Evolutionary conservation across 2,888 invertebrate genomes (phyloP).

Genomic region (Drosophila prolongata): DNA sequence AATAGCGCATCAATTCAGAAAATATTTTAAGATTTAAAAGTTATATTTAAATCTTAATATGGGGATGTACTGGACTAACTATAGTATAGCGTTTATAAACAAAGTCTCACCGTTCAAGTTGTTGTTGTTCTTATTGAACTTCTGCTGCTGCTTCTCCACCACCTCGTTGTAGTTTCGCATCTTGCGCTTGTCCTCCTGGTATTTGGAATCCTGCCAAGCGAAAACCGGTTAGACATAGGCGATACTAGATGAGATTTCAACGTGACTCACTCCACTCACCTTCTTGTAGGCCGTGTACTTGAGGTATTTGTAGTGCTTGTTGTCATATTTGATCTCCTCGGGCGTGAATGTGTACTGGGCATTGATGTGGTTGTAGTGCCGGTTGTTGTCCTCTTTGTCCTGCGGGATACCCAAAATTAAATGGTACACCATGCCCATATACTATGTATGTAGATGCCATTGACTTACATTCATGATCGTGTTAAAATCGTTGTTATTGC

Average conservation of each 20-base stretch:
- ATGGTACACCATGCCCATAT: neutral
- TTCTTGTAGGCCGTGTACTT: slow-evolving; percentile 90
- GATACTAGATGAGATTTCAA: neutral
- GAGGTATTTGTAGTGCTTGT: slow-evolving; percentile 91
- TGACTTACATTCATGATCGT: slow-evolving; percentile 83
- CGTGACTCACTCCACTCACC: slow-evolving; percentile 80
- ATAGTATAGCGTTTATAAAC: neutral
- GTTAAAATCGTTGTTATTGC: slow-evolving; percentile 82
- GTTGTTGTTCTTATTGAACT: slow-evolving; percentile 77
- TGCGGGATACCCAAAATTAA: slow-evolving; percentile 30
- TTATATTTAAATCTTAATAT: too few relatives aligned
- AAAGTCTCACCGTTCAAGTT: slow-evolving; percentile 75
- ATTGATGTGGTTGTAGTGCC: slow-evolving; percentile 84
- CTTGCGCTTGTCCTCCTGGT: slow-evolving; percentile 86
- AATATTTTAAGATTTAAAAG: too few relatives aligned
- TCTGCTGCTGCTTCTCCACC: slow-evolving; percentile 84
- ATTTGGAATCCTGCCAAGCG: slow-evolving; percentile 84
- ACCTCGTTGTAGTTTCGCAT: slow-evolving; percentile 89
- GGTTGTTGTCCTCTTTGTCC: slow-evolving; percentile 85
- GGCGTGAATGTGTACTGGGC: slow-evolving; percentile 89
- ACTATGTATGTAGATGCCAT: neutral
- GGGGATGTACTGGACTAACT: too few relatives aligned
- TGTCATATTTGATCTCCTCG: slow-evolving; percentile 91
- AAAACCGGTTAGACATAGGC: neutral
- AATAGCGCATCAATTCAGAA: too few relatives aligned